Evolutionary conservation across 2,888 invertebrate genomes (phyloP), one percentile per base, ranked within the genome.

Genomic region (Masnerella sp.): DNA sequence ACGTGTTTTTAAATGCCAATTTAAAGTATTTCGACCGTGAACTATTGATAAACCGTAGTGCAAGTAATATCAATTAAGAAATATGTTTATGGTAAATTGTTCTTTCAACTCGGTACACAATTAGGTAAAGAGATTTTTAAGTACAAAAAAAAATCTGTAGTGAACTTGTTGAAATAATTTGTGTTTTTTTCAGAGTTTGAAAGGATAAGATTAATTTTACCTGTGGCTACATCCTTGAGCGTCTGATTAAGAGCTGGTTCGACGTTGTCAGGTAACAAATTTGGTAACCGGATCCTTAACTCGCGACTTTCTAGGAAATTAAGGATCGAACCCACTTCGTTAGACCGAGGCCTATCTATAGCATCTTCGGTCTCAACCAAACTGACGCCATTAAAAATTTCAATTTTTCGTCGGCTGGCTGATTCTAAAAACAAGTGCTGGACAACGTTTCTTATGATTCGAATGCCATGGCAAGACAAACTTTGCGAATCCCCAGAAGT

Each of bases 221-320:
- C 81, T 88, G 88, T 82, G 75, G 89, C 88, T n/a, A 89, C 88
- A n/a, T 88, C 86, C 54, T 89, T 89, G 77, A 91, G 70, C 0
- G 90, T 89, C 64, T 90, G 89, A 14, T 89, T 86, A 0, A 93
- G 85, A 3, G 91, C 90, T 38, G 89, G 89, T 78, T 91, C 91
- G 65, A 93, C 87, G 74, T 92, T 91, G 14, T 91, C 90, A 5
- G 93, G 92, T 69, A 94, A 89, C 74, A 95, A 85, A 81, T 92
- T 92, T 0, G 92, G 91, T 56, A 95, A 86, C 80, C 91, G 93
- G 67, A 95, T 92, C 81, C 92, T 90, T 11, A 95, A 83, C 82
- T 95, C 95, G 76, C 94, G 93, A 1, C 90, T 92, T 81, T 92
- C 90, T 1, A 95, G 85, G 79, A 94, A 94, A 79, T 90, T 90